Base-by-base conservation (phyloP, 1,140 invertebrate genomes). In the Harlomillsia oculata region DNA sequence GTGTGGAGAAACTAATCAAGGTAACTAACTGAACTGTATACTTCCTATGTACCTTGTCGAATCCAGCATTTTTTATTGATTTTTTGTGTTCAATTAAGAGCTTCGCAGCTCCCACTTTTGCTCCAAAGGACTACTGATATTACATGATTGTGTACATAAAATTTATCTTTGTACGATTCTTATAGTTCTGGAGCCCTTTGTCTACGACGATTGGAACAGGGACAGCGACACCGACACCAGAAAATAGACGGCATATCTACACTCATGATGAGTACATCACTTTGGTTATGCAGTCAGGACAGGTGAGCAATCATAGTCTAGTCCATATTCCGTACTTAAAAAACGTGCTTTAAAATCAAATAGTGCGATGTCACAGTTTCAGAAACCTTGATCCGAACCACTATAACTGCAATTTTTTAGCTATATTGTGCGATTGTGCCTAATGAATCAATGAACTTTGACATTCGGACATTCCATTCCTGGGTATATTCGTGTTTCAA, bases 1-100 rank as follows among this genome's bases (percentile, higher is more conserved):
- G n/a, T n/a, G n/a, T n/a, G n/a, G 92, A 96, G 66, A 96, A 96
- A 75, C 82, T 95, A 63, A 84, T 97, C 14, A 96, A 96, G n/a
- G n/a, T n/a, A n/a, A n/a, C n/a, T n/a, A n/a, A n/a, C n/a, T n/a
- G n/a, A n/a, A n/a, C n/a, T n/a, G n/a, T n/a, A n/a, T n/a, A n/a
- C n/a, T n/a, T n/a, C n/a, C n/a, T n/a, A n/a, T n/a, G n/a, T n/a
- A n/a, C n/a, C n/a, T n/a, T n/a, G n/a, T n/a, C n/a, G n/a, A n/a
- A n/a, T n/a, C n/a, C n/a, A 51, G 34, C 9, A 11, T 34, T 34
- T 34, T n/a, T 11, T 34, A 85, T 83, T 63, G 72, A 72, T 49
- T 14, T 9, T 34, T 13, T 14, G 41, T 54, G 23, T 34, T 34
- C 9, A 9, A 11, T 11, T 34, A 11, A 34, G 9, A 34, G 9